Base-by-base conservation (phyloP, 2,113 vertebrate genomes). In the Engraulis encrasicolus region DNA sequence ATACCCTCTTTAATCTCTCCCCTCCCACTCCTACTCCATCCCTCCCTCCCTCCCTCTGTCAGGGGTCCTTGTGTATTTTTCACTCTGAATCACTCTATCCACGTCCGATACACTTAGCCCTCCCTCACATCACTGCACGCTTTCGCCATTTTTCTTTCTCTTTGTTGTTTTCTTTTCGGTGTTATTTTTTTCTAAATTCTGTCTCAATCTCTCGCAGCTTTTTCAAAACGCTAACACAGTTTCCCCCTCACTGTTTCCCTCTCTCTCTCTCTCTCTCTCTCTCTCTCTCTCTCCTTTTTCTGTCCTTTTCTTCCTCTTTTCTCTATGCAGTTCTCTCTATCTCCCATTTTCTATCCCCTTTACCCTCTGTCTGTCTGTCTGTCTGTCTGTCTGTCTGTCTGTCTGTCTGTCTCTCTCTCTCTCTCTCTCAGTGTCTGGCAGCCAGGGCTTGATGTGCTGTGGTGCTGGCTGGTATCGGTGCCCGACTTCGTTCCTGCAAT, bases 401-500 rank as follows among this genome's bases (percentile, higher is more conserved):
- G 31, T 31, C 23, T 80, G 31, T 6, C n/a, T 54, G 18, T 18
- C 12, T 50, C 48, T 31, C 31, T 80, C 23, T 71, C 66, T 34
- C 27, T 74, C 66, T 31, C 50, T 49, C 79, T 50, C 79, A 50
- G 52, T 50, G 81, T 82, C 74, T 85, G 49, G 74, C 49, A 54
- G 54, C n/a, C 52, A 52, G 50, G 66, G 77, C 66, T n/a, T 80
- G 78, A 86, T 78, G 81, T 79, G 50, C 27, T 9, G 34, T 77
- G 49, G 50, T 2, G 78, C 45, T 52, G 81, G 78, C 49, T 17
- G 37, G 80, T 82, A 54, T n/a, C n/a, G n/a, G n/a, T n/a, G n/a
- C n/a, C n/a, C n/a, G n/a, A n/a, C n/a, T n/a, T n/a, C n/a, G n/a
- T n/a, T n/a, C n/a, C n/a, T n/a, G n/a, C n/a, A n/a, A n/a, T n/a